Conservation (phyloP, 2,888 invertebrate species). For the Leucozona laternaria region DNA sequence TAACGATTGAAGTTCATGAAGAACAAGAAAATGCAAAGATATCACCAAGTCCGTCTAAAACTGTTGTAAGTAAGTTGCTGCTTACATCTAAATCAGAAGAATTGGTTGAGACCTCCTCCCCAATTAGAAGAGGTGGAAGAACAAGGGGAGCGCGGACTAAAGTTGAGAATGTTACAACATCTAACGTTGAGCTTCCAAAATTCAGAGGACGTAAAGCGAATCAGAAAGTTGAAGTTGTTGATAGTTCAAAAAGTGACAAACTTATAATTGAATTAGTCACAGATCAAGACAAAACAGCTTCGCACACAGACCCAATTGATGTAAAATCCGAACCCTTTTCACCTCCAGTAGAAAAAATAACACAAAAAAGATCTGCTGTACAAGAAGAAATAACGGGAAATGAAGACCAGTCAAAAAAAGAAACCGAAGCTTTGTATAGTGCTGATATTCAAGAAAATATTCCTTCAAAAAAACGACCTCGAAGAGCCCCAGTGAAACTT, state of each 20-base stretch:
- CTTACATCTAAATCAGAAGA: background rate
- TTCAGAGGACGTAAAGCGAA: background rate
- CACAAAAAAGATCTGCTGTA: background rate
- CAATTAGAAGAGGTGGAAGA: slow-evolving; percentile 20
- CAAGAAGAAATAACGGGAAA: slow-evolving; percentile 1
- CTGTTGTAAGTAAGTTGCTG: background rate
- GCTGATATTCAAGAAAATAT: background rate
- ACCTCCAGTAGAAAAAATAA: background rate
- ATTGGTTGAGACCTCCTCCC: background rate
- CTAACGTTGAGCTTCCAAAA: background rate
- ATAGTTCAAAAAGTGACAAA: background rate
- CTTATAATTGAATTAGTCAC: background rate
- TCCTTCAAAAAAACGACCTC: background rate
- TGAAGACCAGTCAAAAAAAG: background rate
- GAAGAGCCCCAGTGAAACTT: background rate
- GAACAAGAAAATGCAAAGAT: background rate
- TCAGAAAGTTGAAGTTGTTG: background rate
- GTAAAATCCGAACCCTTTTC: background rate
- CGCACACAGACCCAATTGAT: background rate
- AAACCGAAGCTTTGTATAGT: background rate
- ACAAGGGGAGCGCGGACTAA: background rate
- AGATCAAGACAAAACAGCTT: background rate
- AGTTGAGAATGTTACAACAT: background rate
- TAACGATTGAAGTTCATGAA: background rate
- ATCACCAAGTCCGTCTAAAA: background rate